Conservation (phyloP, 2,888 invertebrate species). For the Trissolcus japonicus region DNA sequence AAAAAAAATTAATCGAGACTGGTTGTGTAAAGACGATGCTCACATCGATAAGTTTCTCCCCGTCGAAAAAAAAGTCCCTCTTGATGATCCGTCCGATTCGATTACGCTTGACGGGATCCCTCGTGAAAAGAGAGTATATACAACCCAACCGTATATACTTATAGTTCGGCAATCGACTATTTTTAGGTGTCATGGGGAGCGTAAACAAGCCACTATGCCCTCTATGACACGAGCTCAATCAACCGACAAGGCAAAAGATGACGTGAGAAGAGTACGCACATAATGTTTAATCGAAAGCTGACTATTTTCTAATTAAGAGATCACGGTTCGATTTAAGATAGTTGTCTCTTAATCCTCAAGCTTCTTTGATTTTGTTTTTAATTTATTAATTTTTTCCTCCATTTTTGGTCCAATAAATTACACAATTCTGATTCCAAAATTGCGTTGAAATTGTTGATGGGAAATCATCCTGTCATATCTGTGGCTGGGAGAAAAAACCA, state of each 20-base stretch:
- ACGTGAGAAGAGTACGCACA: constrained; percentile 49
- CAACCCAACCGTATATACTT: constrained; percentile 7
- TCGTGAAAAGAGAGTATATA: constrained; percentile 23
- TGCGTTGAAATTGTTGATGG: too few species aligned
- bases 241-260: constrained; percentile 46
- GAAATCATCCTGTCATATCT: too few species aligned
- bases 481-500: too few species aligned
- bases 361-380: too few species aligned
- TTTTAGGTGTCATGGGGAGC: constrained; percentile 47
- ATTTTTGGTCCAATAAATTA: too few species aligned
- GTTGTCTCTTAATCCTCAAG: too few species aligned
- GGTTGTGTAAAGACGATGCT: constrained; percentile 36
- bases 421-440: too few species aligned
- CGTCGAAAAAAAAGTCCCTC: constrained; percentile 27
- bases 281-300: not conserved
- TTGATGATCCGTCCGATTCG: constrained; percentile 50
- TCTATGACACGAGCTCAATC: constrained; percentile 41
- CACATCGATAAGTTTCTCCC: constrained; percentile 41
- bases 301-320: too few species aligned
- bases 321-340: too few species aligned
- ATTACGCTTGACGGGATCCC: constrained; percentile 42
- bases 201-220: constrained; percentile 44
- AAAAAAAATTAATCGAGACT: constrained; percentile 43
- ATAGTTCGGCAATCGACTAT: constrained; percentile 25
- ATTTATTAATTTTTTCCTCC: too few species aligned